These are phyloP conservation scores for Geotrupes spiniger DNA, from an alignment of 2,888 invertebrate genomes.

Conservation along the genomic window DNA sequence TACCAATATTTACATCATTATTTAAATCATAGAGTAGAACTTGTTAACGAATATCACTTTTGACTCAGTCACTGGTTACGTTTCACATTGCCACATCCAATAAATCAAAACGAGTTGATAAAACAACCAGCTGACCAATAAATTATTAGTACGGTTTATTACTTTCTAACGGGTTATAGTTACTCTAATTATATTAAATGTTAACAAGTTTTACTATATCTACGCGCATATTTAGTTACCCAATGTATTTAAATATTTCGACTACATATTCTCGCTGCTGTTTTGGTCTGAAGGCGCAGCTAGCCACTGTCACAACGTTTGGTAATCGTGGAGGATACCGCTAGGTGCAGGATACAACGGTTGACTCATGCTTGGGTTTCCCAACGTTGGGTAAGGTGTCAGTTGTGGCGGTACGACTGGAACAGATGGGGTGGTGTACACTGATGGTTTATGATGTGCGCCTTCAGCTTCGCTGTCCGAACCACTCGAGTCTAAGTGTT, in stretches of 20 bases:
- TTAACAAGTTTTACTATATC: constrained; percentile 22
- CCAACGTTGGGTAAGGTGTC: constrained; percentile 41
- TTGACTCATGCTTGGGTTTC: constrained; percentile 41
- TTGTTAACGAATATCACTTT: constrained; percentile 20
- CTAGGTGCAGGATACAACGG: constrained; percentile 46
- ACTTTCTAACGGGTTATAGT: too few species aligned
- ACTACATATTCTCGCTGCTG: constrained; percentile 28
- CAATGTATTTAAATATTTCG: constrained; percentile 11
- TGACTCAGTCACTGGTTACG: constrained; percentile 1
- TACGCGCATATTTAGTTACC: constrained; percentile 7
- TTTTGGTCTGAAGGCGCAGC: constrained; percentile 30
- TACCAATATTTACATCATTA: constrained; percentile 19
- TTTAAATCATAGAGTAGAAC: constrained; percentile 17
- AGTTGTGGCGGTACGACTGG: constrained; percentile 34
- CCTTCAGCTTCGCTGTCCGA: constrained; percentile 48
- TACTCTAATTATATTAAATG: neutral
- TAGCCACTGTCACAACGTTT: constrained; percentile 53
- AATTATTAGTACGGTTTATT: constrained; percentile 13
- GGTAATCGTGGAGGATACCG: constrained; percentile 49
- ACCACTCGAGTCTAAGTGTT: constrained; percentile 49
- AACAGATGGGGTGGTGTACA: constrained; percentile 35
- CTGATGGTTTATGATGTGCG: constrained; percentile 41
- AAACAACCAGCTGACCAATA: neutral
- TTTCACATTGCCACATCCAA: constrained; percentile 1
- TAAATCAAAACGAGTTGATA: neutral